These are phyloP conservation scores for Amphibalanus amphitrite DNA, from an alignment of 1,140 invertebrate species.

Conservation along the genomic window DNA sequence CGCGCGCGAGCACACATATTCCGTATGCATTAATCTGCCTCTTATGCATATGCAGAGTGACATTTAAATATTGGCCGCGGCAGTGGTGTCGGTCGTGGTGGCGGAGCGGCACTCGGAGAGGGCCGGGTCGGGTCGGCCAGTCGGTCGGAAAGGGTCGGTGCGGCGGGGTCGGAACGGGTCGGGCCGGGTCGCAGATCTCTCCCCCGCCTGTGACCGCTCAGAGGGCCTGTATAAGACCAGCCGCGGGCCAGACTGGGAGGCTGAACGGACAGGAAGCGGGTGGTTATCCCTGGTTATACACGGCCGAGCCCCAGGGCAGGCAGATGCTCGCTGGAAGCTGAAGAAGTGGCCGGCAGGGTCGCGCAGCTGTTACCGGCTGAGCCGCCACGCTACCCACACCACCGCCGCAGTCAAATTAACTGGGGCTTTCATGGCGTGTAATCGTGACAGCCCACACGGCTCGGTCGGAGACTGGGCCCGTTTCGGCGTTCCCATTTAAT, in stretches of 20 bases:
- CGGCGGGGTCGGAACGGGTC: too few relatives aligned
- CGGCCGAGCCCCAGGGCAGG: too few relatives aligned
- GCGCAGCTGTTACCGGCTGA: not conserved
- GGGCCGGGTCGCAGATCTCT: too few relatives aligned
- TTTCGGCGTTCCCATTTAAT: not conserved
- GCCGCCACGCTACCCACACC: too few relatives aligned
- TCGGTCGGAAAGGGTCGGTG: too few relatives aligned
- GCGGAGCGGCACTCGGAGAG: not conserved
- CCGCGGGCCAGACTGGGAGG: too few relatives aligned
- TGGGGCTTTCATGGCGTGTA: not conserved
- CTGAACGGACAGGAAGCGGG: too few relatives aligned
- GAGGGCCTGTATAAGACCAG: too few relatives aligned
- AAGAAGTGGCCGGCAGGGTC: too few relatives aligned
- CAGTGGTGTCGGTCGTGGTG: not conserved
- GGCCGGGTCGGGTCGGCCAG: not conserved
- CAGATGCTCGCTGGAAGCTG: too few relatives aligned
- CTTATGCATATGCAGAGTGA: not conserved
- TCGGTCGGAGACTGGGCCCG: not conserved
- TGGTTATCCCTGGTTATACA: too few relatives aligned
- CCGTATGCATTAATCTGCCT: not conserved
- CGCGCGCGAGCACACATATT: not conserved
- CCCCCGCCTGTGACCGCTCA: too few relatives aligned
- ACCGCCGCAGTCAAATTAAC: not conserved
- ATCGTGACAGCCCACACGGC: not conserved
- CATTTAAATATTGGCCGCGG: not conserved